Base-by-base conservation (phyloP, 2,797 vertebrate genomes). In the Podarcis siculus region DNA sequence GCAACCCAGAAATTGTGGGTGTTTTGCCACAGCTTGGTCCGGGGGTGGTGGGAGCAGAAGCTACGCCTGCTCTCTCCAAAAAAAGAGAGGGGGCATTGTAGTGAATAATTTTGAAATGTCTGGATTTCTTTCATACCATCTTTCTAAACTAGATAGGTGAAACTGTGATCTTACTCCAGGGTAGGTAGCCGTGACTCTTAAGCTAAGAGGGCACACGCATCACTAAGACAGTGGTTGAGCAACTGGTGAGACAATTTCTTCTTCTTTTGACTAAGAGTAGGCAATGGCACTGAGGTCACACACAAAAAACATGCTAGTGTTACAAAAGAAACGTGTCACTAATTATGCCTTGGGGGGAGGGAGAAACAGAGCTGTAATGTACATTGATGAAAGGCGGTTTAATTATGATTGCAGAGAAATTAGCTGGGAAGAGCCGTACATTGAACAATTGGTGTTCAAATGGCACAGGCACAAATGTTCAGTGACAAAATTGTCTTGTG, bases 51-150 rank as follows among this genome's bases (percentile, higher is more conserved):
- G 35, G 61, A 42, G 4, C 85, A 91, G 91, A 92, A 81, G 91
- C 69, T 0, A 0, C 83, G 71, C 93, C 94, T 93, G 91, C 86
- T 0, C 55, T 71, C 82, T 79, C 19, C 81, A 66, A 84, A 84
- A 87, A 55, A 55, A 1, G 49, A 89, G 83, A 89, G 86, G 88
- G 89, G 86, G 90, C 87, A 87, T 1, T 1, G 86, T 86, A 91
- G 89, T 69, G 90, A 92, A 89, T 32, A 0, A 92, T 64, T 92
- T 82, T 93, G 92, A 91, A 89, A 80, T 78, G 79, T 90, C 90
- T 89, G 85, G 91, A 88, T 95, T 94, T 94, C 92, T 94, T 96
- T 95, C 93, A 82, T 95, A 90, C 79, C 91, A 85, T 94, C 92
- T 94, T 96, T 95, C 94, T 95, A 90, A 95, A 93, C 85, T 87